These are phyloP conservation scores for Perizoma flavofasciatum DNA, from an alignment of 2,888 invertebrate species.

Conservation along the genomic window DNA sequence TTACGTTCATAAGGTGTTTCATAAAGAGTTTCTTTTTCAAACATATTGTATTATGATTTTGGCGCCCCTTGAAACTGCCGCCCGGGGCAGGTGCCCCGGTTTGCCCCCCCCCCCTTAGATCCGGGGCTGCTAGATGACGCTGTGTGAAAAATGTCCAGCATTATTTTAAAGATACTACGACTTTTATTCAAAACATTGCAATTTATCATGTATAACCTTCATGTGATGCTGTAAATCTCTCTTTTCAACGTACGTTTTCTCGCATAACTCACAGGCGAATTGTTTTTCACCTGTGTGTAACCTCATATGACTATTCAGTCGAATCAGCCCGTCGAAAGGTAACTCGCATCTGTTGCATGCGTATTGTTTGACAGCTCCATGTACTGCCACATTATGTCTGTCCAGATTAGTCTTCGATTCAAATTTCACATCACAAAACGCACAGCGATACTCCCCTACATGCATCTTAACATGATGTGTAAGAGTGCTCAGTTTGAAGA, in stretches of 20 bases:
- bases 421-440: slow-evolving; percentile 5
- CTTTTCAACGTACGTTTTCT: slow-evolving; percentile 3
- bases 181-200: slow-evolving; percentile 1
- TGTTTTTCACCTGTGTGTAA: slow-evolving; percentile 11
- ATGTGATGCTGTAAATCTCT: slow-evolving; percentile 7
- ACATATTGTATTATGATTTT: no score
- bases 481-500: slow-evolving; percentile 5
- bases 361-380: not conserved
- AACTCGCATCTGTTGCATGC: slow-evolving; percentile 8
- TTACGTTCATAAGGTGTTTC: no score
- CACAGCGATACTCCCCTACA: not conserved
- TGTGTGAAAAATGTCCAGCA: no score
- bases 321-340: slow-evolving; percentile 2
- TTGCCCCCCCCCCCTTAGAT: no score
- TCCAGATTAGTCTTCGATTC: not conserved
- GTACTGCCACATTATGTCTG: not conserved
- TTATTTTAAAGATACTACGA: no score
- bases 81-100: no score
- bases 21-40: no score
- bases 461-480: slow-evolving; percentile 7
- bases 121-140: no score
- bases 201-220: not conserved
- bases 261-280: slow-evolving; percentile 9
- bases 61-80: no score
- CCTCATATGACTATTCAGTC: slow-evolving; percentile 12